Evolutionary conservation across 2,888 invertebrate genomes (phyloP), one percentile per base, ranked within the genome.

Genomic region (Amphipyra tragopoginis): DNA sequence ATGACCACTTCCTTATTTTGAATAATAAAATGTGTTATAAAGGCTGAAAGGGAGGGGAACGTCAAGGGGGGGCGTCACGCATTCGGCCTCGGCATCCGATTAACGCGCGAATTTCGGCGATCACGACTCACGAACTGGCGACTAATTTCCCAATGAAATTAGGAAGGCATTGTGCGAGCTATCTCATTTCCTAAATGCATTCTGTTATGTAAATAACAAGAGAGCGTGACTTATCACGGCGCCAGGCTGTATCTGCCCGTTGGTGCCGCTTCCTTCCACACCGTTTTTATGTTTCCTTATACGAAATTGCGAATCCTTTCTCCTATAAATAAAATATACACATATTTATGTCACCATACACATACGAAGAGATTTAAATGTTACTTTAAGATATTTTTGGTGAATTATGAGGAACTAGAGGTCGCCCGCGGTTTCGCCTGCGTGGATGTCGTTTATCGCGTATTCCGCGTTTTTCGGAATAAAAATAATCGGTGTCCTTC

Each of bases 171-270:
- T 79, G 70, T 59, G 71, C 66, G 68, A 76, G 77, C 79, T 77
- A 80, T 83, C 82, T 85, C 81, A 85, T 87, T 84, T 82, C 80
- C 81, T 80, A 84, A 87, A 86, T 86, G 86, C 88, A 86, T 83
- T 66, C 50, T 60, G 68, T 69, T 80, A 82, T 79, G 78, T 82
- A 77, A 84, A 83, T 83, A 82, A 69, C 65, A 68, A 44, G 63
- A 64, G 75, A 61, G 56, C 77, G 78, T 84, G 83, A 85, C 81
- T 83, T 85, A 84, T 79, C 58, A 77, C 78, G 84, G 83, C 83
- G 86, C 81, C 84, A 75, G 66, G 50, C 26, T 54, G 68, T 71
- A 74, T 76, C 72, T 56, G 68, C 45, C 44, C 42, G 10, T 29
- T 33, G 29, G 14, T 75, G 66, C 50, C 69, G 65, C 62, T 74